Percentiles rank a stretch among this genome's conserved stretches.
Conservation (phyloP, 2,888 invertebrate species). For the Listrodromus nycthemerus region DNA sequence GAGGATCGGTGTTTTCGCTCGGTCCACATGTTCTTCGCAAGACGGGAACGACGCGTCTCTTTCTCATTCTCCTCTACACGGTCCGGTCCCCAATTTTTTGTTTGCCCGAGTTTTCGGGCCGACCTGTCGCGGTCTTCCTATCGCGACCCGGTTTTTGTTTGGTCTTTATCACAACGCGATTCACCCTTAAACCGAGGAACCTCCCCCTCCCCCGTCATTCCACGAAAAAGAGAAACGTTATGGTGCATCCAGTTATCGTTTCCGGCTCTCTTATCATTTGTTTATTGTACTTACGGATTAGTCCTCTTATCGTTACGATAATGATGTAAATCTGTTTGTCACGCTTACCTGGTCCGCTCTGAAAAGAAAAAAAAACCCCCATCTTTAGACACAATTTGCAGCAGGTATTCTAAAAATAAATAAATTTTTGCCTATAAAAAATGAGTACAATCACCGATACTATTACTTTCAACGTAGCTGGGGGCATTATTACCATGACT, state of each 20-base stretch:
- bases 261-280: conserved; percentile 70
- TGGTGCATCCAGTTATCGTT: conserved; percentile 46
- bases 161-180: conserved; percentile 70
- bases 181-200: conserved; percentile 49
- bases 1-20: conserved; percentile 52
- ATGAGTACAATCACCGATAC: background rate
- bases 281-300: conserved; percentile 79
- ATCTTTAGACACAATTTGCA: conserved; percentile 20
- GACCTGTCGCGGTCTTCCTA: conserved; percentile 74
- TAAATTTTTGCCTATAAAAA: background rate
- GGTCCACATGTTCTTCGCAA: conserved; percentile 45
- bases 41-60: conserved; percentile 19
- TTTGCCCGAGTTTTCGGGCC: conserved; percentile 60
- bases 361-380: background rate
- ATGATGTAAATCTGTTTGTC: conserved; percentile 67
- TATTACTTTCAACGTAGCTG: no score
- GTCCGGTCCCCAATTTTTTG: conserved; percentile 36
- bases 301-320: conserved; percentile 70
- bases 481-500: background rate
- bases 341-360: conserved; percentile 46
- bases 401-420: conserved; percentile 20
- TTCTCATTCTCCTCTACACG: background rate
- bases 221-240: conserved; percentile 52
- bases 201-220: conserved; percentile 31
- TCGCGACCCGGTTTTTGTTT: conserved; percentile 73